Conservation (phyloP, 1,140 invertebrate genomes). For the Drosophila nigrodunni region DNA sequence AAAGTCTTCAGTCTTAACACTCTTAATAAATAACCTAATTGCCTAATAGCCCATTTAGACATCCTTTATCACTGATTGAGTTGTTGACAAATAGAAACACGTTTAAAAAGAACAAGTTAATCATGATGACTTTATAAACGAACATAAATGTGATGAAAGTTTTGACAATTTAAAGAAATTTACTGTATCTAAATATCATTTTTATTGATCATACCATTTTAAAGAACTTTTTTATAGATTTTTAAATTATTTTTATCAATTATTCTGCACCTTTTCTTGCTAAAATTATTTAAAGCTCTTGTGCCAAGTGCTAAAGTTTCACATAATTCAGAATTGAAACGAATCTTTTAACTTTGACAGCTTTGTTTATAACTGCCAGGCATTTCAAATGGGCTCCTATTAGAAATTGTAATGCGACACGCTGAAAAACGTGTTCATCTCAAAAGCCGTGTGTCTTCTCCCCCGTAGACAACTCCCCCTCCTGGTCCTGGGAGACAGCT, state of each 20-base stretch:
- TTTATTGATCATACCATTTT: too few relatives aligned
- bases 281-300: neutral
- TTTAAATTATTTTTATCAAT: too few relatives aligned
- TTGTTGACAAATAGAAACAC: neutral
- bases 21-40: conserved; percentile 2
- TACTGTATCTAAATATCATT: too few relatives aligned
- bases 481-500: neutral
- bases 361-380: conserved; percentile 31
- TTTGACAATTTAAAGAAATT: too few relatives aligned
- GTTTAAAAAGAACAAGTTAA: neutral
- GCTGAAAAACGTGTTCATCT: conserved; percentile 75
- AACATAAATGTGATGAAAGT: too few relatives aligned
- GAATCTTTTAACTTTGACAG: conserved; percentile 42
- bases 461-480: conserved; percentile 8
- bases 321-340: conserved; percentile 10
- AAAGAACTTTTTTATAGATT: too few relatives aligned
- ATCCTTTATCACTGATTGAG: neutral
- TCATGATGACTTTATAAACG: neutral
- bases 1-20: neutral
- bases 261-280: too few relatives aligned
- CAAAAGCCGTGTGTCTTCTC: conserved; percentile 58
- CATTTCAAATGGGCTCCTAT: conserved; percentile 52
- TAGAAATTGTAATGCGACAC: conserved; percentile 75
- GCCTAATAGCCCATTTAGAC: conserved; percentile 5
- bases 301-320: neutral